These are phyloP conservation scores for Drosophila nikananu DNA, from an alignment of 1,140 invertebrate species.

Conservation along the genomic window DNA sequence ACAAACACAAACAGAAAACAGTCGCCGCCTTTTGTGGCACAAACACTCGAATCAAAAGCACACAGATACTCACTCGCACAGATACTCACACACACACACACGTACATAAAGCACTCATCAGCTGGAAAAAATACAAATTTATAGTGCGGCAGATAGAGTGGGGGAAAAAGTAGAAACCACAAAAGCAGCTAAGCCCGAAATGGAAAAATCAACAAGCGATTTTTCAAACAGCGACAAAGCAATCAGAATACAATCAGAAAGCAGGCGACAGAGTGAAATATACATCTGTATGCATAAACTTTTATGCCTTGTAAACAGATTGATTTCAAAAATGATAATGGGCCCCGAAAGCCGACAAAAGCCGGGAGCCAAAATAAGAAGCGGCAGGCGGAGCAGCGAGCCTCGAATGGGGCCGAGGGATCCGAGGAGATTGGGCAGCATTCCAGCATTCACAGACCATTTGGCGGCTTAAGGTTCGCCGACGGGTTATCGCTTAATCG, in stretches of 20 bases:
- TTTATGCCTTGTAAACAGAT: constrained; percentile 79
- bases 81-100: constrained; percentile 34
- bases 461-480: constrained; percentile 81
- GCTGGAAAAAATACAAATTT: constrained; percentile 51
- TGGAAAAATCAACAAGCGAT: constrained; percentile 77
- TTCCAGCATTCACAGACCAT: constrained; percentile 82
- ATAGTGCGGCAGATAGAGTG: constrained; percentile 68
- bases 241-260: constrained; percentile 43
- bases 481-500: constrained; percentile 82
- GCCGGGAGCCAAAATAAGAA: constrained; percentile 53
- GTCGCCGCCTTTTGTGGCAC: constrained; percentile 69
- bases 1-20: constrained; percentile 53
- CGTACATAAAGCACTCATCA: constrained; percentile 60
- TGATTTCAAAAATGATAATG: constrained; percentile 82
- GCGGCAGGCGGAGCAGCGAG: not conserved
- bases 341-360: constrained; percentile 73
- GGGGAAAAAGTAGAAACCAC: constrained; percentile 21
- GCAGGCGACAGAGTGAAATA: constrained; percentile 36
- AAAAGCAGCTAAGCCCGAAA: constrained; percentile 45
- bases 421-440: constrained; percentile 26
- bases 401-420: not conserved
- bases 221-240: constrained; percentile 58
- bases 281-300: constrained; percentile 37
- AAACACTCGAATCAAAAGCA: constrained; percentile 68
- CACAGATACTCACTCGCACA: constrained; percentile 60